Percentiles rank a stretch among this genome's conserved stretches.
These are phyloP conservation scores for Lithophane semibrunnea DNA, from an alignment of 2,888 invertebrate genomes.

Conservation along the genomic window DNA sequence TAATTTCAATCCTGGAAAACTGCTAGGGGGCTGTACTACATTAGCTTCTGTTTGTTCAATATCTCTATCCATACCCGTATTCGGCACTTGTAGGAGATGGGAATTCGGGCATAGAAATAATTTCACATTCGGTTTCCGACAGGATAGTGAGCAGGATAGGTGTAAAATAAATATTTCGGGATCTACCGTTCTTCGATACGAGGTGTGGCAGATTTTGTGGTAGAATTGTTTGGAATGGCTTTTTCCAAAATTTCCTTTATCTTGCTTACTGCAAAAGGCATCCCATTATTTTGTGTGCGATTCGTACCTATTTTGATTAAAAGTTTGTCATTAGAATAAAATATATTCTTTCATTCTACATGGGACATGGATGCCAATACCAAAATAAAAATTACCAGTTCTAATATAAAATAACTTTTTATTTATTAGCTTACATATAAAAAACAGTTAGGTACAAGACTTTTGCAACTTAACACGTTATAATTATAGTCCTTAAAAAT, in stretches of 20 bases:
- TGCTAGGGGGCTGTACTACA: background rate
- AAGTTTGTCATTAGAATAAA: background rate
- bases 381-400: background rate
- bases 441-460: background rate
- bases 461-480: background rate
- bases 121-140: background rate
- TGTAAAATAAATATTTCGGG: background rate
- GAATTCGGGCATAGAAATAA: background rate
- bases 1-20: background rate
- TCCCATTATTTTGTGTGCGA: no score
- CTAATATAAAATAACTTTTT: background rate
- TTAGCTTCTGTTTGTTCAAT: background rate
- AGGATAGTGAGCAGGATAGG: background rate
- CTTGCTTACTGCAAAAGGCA: background rate
- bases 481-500: constrained; percentile 13
- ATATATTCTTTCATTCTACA: background rate
- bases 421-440: constrained; percentile 1
- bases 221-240: background rate
- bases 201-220: background rate
- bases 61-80: no score
- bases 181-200: background rate
- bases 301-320: background rate
- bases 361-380: background rate
- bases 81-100: no score
- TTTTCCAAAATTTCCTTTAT: background rate